Conservation (phyloP, 2,797 vertebrate genomes). For the Tragelaphus eurycerus region DNA sequence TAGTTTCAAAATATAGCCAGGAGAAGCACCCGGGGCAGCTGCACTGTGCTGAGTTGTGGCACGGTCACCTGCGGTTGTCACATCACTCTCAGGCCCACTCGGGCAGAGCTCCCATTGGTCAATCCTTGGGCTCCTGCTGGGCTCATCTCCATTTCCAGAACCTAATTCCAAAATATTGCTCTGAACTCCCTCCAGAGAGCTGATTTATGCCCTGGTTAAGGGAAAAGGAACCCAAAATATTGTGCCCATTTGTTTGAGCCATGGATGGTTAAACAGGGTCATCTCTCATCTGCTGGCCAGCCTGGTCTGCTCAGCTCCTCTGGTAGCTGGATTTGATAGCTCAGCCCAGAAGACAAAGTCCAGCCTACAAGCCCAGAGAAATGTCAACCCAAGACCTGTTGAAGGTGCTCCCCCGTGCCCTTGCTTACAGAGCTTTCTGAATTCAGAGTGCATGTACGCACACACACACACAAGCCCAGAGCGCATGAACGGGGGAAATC, state of each 20-base stretch:
- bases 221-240: background rate
- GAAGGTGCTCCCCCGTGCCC: background rate
- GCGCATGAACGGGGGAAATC: background rate
- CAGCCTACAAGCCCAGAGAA: background rate
- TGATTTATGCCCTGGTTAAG: background rate
- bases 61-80: fast-evolving
- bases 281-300: background rate
- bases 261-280: background rate
- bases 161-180: background rate
- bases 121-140: background rate
- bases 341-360: background rate
- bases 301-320: background rate
- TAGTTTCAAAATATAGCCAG: background rate
- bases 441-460: background rate
- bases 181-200: background rate
- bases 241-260: slow-evolving; percentile 2
- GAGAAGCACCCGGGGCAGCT: background rate
- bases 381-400: background rate
- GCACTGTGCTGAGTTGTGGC: fast-evolving
- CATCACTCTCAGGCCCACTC: background rate
- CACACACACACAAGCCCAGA: background rate
- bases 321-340: background rate
- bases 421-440: background rate
- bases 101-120: background rate
- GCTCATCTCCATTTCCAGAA: background rate